A percentile compares a stretch with the other conserved stretches of the same genome.
These are phyloP conservation scores for Drosophila leontia DNA, from an alignment of 1,140 invertebrate genomes.

Conservation along the genomic window DNA sequence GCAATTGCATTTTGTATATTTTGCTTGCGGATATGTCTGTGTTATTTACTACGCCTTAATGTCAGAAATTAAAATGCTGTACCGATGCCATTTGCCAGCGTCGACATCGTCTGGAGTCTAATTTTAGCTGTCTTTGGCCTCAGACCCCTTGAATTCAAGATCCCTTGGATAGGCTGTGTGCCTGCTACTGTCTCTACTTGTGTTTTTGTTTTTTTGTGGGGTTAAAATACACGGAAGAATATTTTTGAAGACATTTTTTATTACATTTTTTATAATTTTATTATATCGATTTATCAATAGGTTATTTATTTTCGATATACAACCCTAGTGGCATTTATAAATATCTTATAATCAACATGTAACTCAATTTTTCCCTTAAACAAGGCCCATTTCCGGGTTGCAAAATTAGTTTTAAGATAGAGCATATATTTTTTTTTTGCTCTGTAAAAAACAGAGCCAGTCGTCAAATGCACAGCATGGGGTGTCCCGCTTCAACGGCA, in stretches of 20 bases:
- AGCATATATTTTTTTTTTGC: slow-evolving; percentile 1
- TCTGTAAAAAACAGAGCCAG: slow-evolving; percentile 27
- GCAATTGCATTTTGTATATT: slow-evolving; percentile 5
- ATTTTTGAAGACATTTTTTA: neutral
- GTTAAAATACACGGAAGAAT: slow-evolving; percentile 2
- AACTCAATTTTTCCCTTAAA: neutral
- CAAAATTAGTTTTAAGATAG: neutral
- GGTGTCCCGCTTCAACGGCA: slow-evolving; percentile 63
- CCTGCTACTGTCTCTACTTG: slow-evolving; percentile 24
- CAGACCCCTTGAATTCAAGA: slow-evolving; percentile 21
- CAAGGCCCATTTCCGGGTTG: neutral
- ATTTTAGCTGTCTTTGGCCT: slow-evolving; percentile 64
- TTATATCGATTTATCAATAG: neutral
- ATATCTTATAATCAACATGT: no score
- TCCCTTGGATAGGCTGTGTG: slow-evolving; percentile 28
- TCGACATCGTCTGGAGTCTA: slow-evolving; percentile 73
- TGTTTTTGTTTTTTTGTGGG: slow-evolving; percentile 7
- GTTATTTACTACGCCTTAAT: slow-evolving; percentile 73
- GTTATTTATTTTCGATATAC: neutral
- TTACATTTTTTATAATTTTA: no score
- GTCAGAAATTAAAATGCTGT: slow-evolving; percentile 75
- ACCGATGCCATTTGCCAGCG: slow-evolving; percentile 60
- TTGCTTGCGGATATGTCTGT: slow-evolving; percentile 10
- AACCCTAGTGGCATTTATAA: neutral
- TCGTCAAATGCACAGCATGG: slow-evolving; percentile 69